Conservation (phyloP, 2,113 vertebrate genomes). For the Leptobrachium leishanense region DNA sequence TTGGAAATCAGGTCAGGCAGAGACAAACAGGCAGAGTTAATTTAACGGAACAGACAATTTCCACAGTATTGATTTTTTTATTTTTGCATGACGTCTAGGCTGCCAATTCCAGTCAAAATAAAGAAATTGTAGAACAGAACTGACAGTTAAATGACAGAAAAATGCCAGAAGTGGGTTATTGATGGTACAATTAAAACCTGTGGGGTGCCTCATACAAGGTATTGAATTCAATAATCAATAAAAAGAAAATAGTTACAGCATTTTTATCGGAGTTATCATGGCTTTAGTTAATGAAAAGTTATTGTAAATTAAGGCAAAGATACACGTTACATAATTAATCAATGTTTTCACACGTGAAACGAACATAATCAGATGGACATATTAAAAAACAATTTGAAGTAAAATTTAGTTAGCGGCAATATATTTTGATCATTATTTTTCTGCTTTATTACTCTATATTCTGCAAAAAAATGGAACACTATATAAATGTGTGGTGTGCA, state of each 20-base stretch:
- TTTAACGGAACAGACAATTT: constrained; percentile 49
- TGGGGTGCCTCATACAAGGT: constrained; percentile 1
- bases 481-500: no score
- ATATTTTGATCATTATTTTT: no score
- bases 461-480: no score
- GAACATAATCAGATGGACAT: no score
- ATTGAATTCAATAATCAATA: not conserved
- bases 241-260: not conserved
- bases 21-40: constrained; percentile 47
- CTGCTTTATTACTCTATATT: no score
- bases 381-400: no score
- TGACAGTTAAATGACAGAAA: constrained; percentile 44
- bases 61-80: constrained; percentile 50
- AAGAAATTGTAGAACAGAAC: constrained; percentile 26
- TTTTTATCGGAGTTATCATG: constrained; percentile 7
- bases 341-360: no score
- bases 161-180: constrained; percentile 36
- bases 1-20: constrained; percentile 48
- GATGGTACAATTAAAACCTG: constrained; percentile 29
- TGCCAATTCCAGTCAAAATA: constrained; percentile 45
- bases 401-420: no score
- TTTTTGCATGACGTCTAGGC: constrained; percentile 43
- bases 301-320: not conserved
- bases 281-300: constrained; percentile 1
- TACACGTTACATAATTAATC: no score